phyloP scores from a whole-genome alignment of 2,888 invertebrate species.

The Fissipunctia ypsillon region DNA sequence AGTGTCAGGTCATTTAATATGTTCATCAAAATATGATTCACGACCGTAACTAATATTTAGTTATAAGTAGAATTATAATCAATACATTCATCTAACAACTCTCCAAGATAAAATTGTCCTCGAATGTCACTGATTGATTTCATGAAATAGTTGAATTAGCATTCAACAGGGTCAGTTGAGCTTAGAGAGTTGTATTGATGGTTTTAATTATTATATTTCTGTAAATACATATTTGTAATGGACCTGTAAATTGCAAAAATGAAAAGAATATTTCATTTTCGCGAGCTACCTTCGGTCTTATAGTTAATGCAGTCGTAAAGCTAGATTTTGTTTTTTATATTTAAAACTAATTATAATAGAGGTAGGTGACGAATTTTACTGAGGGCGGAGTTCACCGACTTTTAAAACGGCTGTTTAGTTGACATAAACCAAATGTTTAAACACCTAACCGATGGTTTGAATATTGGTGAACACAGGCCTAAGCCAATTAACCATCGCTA shows the following conservation, averaged over 20 bases:
- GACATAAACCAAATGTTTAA: too few relatives aligned
- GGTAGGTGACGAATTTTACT: too few relatives aligned
- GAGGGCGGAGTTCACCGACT: too few relatives aligned
- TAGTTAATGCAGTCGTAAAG: too few relatives aligned
- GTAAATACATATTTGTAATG: neutral
- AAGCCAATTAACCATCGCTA: neutral
- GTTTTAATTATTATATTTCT: neutral
- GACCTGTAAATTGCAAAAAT: neutral
- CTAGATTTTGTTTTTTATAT: neutral
- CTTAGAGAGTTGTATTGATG: neutral
- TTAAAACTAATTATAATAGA: neutral
- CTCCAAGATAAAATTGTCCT: neutral
- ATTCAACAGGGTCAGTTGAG: neutral
- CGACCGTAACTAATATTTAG: too few relatives aligned
- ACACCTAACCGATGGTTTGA: too few relatives aligned
- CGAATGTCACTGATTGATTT: neutral
- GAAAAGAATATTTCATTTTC: neutral
- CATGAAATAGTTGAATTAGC: neutral
- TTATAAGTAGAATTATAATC: too few relatives aligned
- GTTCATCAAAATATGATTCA: too few relatives aligned
- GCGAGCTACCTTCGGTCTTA: too few relatives aligned
- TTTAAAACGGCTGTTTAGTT: too few relatives aligned
- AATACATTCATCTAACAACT: neutral
- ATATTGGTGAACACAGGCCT: too few relatives aligned
- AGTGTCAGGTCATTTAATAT: neutral